A percentile compares a stretch with the other conserved stretches of the same genome.
These are phyloP conservation scores for Calvadosia cruxmelitensis DNA, from an alignment of 30 jellyfish, hydroid and myxozoan species.

Conservation along the genomic window DNA sequence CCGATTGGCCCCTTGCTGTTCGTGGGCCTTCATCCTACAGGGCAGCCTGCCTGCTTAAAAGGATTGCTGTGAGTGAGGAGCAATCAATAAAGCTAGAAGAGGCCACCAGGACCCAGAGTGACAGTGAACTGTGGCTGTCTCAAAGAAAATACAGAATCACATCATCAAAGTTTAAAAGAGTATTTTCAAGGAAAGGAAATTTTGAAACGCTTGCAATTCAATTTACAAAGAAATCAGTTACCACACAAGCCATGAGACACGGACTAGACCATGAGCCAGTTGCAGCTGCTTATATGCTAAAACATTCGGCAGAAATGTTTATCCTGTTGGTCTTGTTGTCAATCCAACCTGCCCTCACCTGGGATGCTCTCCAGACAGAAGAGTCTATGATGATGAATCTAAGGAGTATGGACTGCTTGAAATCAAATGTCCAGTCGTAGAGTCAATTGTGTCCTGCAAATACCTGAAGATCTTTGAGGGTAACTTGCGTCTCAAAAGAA, in stretches of 20 bases:
- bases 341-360: constrained; percentile 14
- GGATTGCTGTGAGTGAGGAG: too few relatives aligned
- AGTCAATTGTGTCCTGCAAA: neutral
- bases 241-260: too few relatives aligned
- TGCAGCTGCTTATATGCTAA: too few relatives aligned
- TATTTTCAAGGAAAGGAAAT: neutral
- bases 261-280: too few relatives aligned
- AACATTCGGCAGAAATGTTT: too few relatives aligned
- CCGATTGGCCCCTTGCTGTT: too few relatives aligned
- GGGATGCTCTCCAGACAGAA: constrained; percentile 18
- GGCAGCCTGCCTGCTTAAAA: too few relatives aligned
- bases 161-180: constrained; percentile 16
- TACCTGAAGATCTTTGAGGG: too few relatives aligned
- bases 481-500: constrained; percentile 3
- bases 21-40: too few relatives aligned
- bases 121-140: neutral
- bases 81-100: too few relatives aligned
- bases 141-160: constrained; percentile 24
- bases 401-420: constrained; percentile 16
- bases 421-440: constrained; percentile 10
- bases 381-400: constrained; percentile 4
- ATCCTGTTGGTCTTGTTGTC: constrained; percentile 9
- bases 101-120: constrained; percentile 8
- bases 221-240: too few relatives aligned
- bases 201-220: neutral